These are phyloP conservation scores for Ceryle rudis DNA, from an alignment of 2,797 vertebrate species.

Conservation along the genomic window DNA sequence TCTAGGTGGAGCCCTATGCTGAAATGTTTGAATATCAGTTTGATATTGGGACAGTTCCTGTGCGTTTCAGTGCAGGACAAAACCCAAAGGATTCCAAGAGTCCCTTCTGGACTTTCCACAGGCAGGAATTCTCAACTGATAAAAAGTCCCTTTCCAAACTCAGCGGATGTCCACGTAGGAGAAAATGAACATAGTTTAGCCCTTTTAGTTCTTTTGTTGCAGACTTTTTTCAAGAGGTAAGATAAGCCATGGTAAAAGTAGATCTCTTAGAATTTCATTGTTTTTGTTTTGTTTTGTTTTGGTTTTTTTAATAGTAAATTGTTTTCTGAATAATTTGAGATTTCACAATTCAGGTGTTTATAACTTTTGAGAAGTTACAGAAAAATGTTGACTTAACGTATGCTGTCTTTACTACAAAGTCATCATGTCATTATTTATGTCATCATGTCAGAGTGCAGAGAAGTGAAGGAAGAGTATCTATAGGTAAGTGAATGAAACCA, in stretches of 20 bases:
- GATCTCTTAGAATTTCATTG: background rate
- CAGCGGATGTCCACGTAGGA: background rate
- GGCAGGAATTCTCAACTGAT: background rate
- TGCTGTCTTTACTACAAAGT: background rate
- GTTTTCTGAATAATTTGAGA: background rate
- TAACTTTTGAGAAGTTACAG: background rate
- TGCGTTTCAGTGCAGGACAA: background rate
- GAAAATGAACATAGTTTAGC: background rate
- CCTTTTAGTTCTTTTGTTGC: background rate
- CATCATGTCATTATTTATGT: too few species aligned
- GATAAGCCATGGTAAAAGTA: background rate
- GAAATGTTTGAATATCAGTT: background rate
- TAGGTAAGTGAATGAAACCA: background rate
- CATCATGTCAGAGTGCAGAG: background rate
- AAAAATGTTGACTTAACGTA: background rate
- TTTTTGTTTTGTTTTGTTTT: background rate
- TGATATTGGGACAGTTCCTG: background rate
- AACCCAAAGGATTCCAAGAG: background rate
- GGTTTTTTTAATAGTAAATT: background rate
- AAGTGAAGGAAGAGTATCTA: background rate
- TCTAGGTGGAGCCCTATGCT: background rate
- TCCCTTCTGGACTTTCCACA: background rate
- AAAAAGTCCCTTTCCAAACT: background rate
- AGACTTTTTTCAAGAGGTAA: background rate
- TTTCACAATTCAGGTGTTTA: background rate